These are phyloP conservation scores for Anthonomus grandis DNA, from an alignment of 1,140 invertebrate species.

Conservation along the genomic window DNA sequence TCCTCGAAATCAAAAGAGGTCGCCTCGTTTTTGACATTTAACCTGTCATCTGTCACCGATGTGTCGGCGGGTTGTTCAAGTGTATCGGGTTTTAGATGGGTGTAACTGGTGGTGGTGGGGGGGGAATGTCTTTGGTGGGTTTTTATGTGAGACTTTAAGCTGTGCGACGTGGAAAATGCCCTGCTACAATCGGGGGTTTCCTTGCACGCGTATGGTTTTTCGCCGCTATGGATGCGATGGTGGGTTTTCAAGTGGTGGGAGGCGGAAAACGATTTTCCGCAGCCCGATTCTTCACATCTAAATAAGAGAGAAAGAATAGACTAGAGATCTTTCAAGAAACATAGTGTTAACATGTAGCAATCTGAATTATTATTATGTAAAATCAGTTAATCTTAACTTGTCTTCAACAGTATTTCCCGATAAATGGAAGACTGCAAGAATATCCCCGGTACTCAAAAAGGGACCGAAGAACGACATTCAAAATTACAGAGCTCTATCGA, in stretches of 20 bases:
- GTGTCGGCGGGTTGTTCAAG: not conserved
- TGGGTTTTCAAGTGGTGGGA: conserved; percentile 93
- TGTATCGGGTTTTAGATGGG: not conserved
- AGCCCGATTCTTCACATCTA: conserved; percentile 78
- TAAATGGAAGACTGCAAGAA: too few relatives aligned
- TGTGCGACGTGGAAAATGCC: conserved; percentile 78
- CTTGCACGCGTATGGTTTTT: conserved; percentile 75
- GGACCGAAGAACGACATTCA: too few relatives aligned
- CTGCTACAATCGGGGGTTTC: conserved; percentile 60
- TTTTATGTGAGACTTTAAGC: conserved; percentile 73
- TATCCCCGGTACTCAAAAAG: too few relatives aligned
- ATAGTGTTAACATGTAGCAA: too few relatives aligned
- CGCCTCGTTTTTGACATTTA: conserved; percentile 11
- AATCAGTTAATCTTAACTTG: too few relatives aligned
- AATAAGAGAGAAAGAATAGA: conserved; percentile 6
- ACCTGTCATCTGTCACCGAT: not conserved
- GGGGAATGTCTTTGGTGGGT: conserved; percentile 46
- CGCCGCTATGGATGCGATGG: conserved; percentile 66
- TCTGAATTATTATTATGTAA: too few relatives aligned
- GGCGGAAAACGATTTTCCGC: conserved; percentile 87
- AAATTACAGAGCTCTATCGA: too few relatives aligned
- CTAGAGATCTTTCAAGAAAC: too few relatives aligned
- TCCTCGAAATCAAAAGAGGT: conserved; percentile 29
- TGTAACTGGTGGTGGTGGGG: not conserved
- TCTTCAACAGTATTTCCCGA: too few relatives aligned